These are phyloP conservation scores for Caenorhabditis doughertyi DNA, from an alignment of 2,888 invertebrate species.

Conservation along the genomic window DNA sequence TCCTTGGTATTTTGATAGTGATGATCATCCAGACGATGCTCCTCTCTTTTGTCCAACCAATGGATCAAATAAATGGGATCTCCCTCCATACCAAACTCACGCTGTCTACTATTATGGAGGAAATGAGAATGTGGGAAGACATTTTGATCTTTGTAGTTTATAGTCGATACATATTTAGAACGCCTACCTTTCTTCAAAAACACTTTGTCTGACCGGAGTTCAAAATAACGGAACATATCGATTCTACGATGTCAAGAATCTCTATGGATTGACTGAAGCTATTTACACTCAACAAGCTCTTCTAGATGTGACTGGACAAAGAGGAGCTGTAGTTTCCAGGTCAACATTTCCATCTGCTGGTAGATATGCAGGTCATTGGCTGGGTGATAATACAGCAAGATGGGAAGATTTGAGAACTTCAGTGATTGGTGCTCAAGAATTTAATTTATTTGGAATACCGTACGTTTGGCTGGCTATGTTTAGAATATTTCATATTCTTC, in stretches of 20 bases:
- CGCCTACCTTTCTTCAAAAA: conserved; percentile 76
- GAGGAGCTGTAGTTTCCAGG: conserved; percentile 83
- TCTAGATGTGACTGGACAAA: conserved; percentile 81
- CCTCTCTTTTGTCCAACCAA: conserved; percentile 76
- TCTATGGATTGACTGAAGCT: conserved; percentile 89
- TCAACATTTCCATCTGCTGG: conserved; percentile 83
- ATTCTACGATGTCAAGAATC: conserved; percentile 68
- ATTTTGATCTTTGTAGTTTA: too few relatives aligned
- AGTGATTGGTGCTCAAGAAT: conserved; percentile 75
- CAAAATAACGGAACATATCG: conserved; percentile 73
- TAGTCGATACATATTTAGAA: not conserved
- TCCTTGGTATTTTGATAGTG: conserved; percentile 74
- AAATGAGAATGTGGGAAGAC: conserved; percentile 29
- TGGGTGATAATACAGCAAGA: conserved; percentile 89
- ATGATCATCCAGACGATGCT: conserved; percentile 73
- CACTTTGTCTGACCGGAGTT: conserved; percentile 79
- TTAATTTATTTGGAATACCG: conserved; percentile 73
- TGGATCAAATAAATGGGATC: conserved; percentile 75
- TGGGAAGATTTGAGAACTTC: conserved; percentile 88
- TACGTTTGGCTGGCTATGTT: conserved; percentile 37
- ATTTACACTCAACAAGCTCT: conserved; percentile 86
- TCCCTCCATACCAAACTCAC: conserved; percentile 78
- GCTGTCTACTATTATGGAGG: conserved; percentile 74
- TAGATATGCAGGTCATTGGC: conserved; percentile 87
- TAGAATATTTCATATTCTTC: not conserved